Base-by-base conservation (phyloP, 2,113 vertebrate species). In the Hucho hucho region DNA sequence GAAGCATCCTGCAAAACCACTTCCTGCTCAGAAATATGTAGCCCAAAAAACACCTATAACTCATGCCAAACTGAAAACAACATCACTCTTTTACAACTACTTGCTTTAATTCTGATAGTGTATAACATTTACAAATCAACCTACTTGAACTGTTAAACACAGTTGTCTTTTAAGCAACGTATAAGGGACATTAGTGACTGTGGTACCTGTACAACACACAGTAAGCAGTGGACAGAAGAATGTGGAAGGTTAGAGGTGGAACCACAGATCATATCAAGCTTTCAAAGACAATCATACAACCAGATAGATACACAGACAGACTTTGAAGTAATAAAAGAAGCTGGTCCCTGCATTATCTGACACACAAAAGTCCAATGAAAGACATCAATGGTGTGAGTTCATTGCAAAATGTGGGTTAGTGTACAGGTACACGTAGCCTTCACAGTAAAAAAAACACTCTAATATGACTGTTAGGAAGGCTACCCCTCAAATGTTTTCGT, bases 1-100 rank as follows among this genome's bases (percentile, higher is more conserved):
- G 83, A 87, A 89, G 93, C 91, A 92, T 94, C 93, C 93, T 93
- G 93, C 74, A 83, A 78, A 83, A 71, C 71, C 81, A 85, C 89
- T 92, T 94, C 93, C 93, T 93, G 88, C 70, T 72, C 25, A 67
- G 75, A 73, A 87, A 87, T 85, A 87, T 80, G 76, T 75, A 70
- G 69, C 59, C 47, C 43, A 49, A 69, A 81, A 69, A 74, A 77
- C 79, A 53, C 3, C 14, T 4, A 18, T 53, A 56, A 69, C 80
- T 83, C 83, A 72, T 83, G 82, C 61, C 75, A 16, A 29, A 67
- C 65, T 64, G 69, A 75, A n/a, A 75, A 59, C 22, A 69, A 75
- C 9, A 64, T 28, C 5, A 13, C 22, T 64, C 12, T 64, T 64
- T 56, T 7, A 5, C 53, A 56, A 61, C n/a, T 22, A 24, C n/a